Base-by-base conservation (phyloP, 1,140 invertebrate genomes). In the Drosophila guanche region DNA sequence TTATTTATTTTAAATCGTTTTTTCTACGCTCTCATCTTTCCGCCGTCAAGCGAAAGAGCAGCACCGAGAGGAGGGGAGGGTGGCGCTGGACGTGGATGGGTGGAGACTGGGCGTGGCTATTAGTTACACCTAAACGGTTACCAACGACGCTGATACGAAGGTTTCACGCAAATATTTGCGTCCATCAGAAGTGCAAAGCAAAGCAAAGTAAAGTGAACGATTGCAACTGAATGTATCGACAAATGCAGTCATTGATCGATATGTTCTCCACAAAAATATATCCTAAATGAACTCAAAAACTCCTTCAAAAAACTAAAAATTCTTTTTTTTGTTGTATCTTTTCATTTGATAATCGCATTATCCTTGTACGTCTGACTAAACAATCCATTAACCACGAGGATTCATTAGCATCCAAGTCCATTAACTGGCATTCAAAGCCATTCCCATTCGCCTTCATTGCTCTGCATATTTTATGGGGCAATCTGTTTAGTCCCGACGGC, bases 1-100 rank as follows among this genome's bases (percentile, higher is more conserved):
- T 75, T 75, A 75, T 75, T 75, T 75, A 75, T 75, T 75, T 73
- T 75, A 73, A 75, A 75, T 75, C 71, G 71, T 66, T 75, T 65
- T 74, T 37, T 4, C 33, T 37, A 10, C 47, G 59, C 51, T 53
- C 60, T 63, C 60, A 63, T 63, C 66, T 52, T 52, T 52, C 33
- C 7, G 37, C 5, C 67, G 45, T 47, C 41, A 46, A 22, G 8
- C 22, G 14, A n/a, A 20, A 4, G 5, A 25, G 48, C 23, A 27
- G 16, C 10, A 23, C 4, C 6, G 8, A 37, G 16, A 16, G 14
- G 22, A 25, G 20, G 27, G 46, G 58, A 16, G 8, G 27, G n/a
- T 6, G 22, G 27, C 16, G 16, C 16, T 20, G n/a, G 8, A 33
- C 2, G 43, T 4, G n/a, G 33, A 53, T 50, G 43, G 52, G 27